A percentile compares a stretch with the other conserved stretches of the same genome.
These are phyloP conservation scores for Sepioteuthis lessoniana DNA, from an alignment of 2,888 invertebrate genomes.

Conservation along the genomic window DNA sequence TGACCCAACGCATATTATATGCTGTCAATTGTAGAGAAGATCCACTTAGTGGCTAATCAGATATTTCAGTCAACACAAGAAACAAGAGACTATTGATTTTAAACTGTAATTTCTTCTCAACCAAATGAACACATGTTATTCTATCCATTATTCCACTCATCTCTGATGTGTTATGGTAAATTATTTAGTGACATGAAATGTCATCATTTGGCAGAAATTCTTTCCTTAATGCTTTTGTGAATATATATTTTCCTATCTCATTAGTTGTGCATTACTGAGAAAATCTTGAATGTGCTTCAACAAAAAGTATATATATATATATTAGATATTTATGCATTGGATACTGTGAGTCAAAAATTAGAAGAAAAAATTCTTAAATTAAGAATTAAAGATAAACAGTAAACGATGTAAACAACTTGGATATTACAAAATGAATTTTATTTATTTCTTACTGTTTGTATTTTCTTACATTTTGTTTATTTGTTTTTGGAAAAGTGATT, in stretches of 20 bases:
- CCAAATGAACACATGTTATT: background rate
- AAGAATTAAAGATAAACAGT: slow-evolving; percentile 17
- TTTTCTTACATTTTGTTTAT: background rate
- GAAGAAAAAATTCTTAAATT: background rate
- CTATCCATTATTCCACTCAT: background rate
- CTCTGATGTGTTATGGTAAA: background rate
- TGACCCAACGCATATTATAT: slow-evolving; percentile 72
- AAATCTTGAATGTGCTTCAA: background rate
- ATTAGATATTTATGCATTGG: slow-evolving; percentile 33
- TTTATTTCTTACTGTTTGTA: background rate
- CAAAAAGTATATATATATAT: background rate
- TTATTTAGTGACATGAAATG: background rate
- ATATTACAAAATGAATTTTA: background rate
- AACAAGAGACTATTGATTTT: background rate
- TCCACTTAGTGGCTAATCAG: slow-evolving; percentile 72
- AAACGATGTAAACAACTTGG: background rate
- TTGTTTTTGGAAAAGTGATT: background rate
- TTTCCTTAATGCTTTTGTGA: background rate
- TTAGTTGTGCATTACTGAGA: background rate
- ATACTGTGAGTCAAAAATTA: background rate
- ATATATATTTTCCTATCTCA: background rate
- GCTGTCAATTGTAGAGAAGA: slow-evolving; percentile 74
- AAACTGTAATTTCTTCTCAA: background rate
- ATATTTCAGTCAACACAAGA: background rate
- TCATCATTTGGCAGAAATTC: slow-evolving; percentile 21